These are phyloP conservation scores for Oreochromis spilurus DNA, from an alignment of 2,113 vertebrate genomes.

Conservation along the genomic window DNA sequence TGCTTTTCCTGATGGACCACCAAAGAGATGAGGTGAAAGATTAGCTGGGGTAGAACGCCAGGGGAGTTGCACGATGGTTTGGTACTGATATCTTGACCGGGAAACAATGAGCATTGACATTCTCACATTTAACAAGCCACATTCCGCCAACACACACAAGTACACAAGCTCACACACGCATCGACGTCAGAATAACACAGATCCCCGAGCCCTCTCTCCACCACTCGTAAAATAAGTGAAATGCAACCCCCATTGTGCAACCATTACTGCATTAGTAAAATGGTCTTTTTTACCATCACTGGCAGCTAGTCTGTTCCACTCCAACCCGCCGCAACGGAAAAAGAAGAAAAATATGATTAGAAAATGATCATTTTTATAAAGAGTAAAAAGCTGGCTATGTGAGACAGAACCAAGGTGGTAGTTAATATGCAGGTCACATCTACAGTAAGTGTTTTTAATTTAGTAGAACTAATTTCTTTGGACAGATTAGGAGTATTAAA, in stretches of 20 bases:
- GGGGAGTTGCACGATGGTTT: background rate
- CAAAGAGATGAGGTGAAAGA: background rate
- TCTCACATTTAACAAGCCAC: constrained; percentile 56
- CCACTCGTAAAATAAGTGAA: constrained; percentile 60
- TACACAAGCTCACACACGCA: background rate
- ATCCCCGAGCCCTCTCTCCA: constrained; percentile 10
- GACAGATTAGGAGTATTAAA: background rate
- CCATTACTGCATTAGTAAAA: constrained; percentile 40
- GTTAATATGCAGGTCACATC: constrained; percentile 27
- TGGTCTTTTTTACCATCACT: constrained; percentile 21
- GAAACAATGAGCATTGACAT: constrained; percentile 39
- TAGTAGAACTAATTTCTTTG: constrained; percentile 6
- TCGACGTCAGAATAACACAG: constrained; percentile 5
- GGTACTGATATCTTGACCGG: constrained; percentile 5
- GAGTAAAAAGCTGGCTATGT: background rate
- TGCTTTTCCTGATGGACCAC: background rate
- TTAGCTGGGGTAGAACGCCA: background rate
- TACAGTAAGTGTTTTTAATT: background rate
- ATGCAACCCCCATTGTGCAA: constrained; percentile 59
- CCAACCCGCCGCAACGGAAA: background rate
- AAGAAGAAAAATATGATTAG: constrained; percentile 20
- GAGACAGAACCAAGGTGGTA: background rate
- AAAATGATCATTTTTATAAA: constrained; percentile 32
- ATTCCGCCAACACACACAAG: constrained; percentile 3
- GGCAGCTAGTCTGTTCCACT: constrained; percentile 37